Conservation (phyloP, 2,888 invertebrate species). For the Cantharis nigra region DNA sequence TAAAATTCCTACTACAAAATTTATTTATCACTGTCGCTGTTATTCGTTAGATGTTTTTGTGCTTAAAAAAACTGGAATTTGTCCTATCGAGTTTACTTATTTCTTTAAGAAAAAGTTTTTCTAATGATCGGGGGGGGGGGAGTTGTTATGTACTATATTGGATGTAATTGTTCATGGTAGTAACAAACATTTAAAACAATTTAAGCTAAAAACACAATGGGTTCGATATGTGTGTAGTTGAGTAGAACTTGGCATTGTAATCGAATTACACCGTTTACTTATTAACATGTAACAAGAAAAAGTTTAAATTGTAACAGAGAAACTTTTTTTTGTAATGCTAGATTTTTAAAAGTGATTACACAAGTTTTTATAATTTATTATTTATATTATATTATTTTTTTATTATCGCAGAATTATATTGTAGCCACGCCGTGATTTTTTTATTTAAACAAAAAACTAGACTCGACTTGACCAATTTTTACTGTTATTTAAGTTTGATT, state of each 20-base stretch:
- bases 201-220: conserved; percentile 29
- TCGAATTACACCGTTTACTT: conserved; percentile 52
- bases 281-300: conserved; percentile 48
- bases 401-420: not conserved
- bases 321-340: conserved; percentile 7
- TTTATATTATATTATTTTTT: not conserved
- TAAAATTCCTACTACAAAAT: not conserved
- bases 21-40: not conserved
- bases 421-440: not conserved
- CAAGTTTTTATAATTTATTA: conserved; percentile 4
- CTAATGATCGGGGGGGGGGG: not conserved
- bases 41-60: not conserved
- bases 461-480: not conserved
- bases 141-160: not conserved
- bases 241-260: conserved; percentile 52
- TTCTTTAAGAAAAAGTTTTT: not conserved
- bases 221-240: conserved; percentile 53
- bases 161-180: not conserved
- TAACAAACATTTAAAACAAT: conserved; percentile 18
- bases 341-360: conserved; percentile 1
- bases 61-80: not conserved
- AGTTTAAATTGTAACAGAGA: conserved; percentile 33
- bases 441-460: not conserved
- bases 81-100: not conserved
- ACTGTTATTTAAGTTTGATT: conserved; percentile 1